Evolutionary conservation across 2,888 invertebrate genomes (phyloP).

Genomic region (Sepioteuthis lessoniana): DNA sequence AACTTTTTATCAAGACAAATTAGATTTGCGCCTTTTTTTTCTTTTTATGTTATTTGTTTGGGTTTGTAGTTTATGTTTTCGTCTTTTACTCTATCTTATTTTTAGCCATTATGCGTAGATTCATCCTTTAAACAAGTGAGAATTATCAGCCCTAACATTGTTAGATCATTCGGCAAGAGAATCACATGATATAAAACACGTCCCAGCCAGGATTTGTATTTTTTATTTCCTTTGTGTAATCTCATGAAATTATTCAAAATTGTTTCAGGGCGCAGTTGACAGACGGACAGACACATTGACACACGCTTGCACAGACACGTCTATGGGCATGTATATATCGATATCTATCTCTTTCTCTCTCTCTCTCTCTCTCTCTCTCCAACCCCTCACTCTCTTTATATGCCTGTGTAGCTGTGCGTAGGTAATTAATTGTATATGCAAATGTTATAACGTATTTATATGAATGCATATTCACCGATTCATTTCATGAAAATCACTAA

Average conservation of each 20-base stretch:
- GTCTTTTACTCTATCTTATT: background rate
- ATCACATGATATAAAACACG: background rate
- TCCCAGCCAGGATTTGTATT: background rate
- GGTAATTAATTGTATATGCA: no score
- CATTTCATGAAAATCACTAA: no score
- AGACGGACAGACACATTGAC: background rate
- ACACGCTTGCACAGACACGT: no score
- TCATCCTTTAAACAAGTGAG: background rate
- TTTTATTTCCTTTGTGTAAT: background rate
- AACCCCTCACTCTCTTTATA: no score
- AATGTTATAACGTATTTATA: no score
- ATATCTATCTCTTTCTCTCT: no score
- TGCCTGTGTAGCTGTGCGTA: no score
- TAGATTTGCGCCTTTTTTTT: background rate
- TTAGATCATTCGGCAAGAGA: background rate
- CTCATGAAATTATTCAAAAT: background rate
- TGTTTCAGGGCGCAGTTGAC: no score
- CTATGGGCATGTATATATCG: no score
- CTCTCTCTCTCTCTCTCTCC: no score
- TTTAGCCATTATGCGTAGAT: background rate
- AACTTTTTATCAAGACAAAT: background rate
- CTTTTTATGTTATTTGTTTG: background rate
- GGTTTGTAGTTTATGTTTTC: background rate
- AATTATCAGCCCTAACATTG: background rate
- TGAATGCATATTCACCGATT: no score